Evolutionary conservation across 2,797 vertebrate species (phyloP), one percentile per base, ranked within the genome.

Genomic region (Eupleurogrammus muticus): DNA sequence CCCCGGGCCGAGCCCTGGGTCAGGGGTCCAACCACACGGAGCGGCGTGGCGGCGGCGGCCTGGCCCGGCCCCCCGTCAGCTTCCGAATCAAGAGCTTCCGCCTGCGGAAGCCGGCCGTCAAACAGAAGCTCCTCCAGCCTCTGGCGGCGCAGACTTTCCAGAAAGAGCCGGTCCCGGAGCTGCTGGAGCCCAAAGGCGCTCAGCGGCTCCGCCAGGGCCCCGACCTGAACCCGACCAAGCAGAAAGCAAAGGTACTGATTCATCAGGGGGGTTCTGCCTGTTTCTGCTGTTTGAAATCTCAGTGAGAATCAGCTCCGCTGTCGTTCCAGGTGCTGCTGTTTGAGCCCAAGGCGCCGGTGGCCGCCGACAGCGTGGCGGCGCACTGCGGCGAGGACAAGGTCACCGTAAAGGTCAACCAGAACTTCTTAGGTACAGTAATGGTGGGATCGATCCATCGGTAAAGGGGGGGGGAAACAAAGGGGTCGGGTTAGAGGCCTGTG

Each of bases 351-450:
- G 42, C 54, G 13, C 86, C 78, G 0, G 57, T 78, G 32, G 66
- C 83, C 0, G 83, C 88, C 1, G 20, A 64, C 52, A 92, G 83
- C 3, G 70, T 93, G 20, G 70, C 42, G 0, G 83, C 67, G 34
- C 73, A 2, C 35, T 94, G 93, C 13, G 77, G 79, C 0, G 89
- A 92, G 34, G 55, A 3, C 19, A 57, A 67, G 17, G 67, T 92
- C 73, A 50, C 32, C 13, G n/a, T 92, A 0, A 80, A 85, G 56
- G 92, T 93, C 78, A 87, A 89, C 47, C 72, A 70, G 71, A 82
- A 93, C 77, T 87, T 95, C 51, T 75, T 93, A 14, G 87, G 92
- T 91, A 87, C 6, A 83, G 38, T 28, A n/a, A 42, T 59, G 47
- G 11, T 70, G 54, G n/a, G n/a, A n/a, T n/a, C n/a, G n/a, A n/a